Evolutionary conservation across 2,888 invertebrate genomes (phyloP).

Genomic region (Diloba caeruleocephala): DNA sequence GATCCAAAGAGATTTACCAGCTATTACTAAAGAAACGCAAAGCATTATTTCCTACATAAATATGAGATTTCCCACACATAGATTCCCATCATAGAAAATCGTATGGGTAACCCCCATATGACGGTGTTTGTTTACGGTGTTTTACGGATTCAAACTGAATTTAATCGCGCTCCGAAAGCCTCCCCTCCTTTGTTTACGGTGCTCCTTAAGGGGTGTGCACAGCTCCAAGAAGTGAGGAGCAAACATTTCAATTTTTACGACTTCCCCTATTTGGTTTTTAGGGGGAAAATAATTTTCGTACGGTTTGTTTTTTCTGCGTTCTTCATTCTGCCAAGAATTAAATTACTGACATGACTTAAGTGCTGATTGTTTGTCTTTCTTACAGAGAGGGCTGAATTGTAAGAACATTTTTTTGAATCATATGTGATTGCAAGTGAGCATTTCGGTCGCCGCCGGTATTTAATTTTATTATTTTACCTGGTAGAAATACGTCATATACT

Average conservation of each 20-base stretch:
- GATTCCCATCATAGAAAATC: conserved; percentile 11
- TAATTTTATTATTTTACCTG: no score
- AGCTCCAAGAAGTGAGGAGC: conserved; percentile 37
- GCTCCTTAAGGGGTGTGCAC: conserved; percentile 20
- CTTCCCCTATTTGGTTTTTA: conserved; percentile 35
- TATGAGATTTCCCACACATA: conserved; percentile 11
- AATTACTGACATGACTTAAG: conserved; percentile 30
- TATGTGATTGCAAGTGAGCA: no score
- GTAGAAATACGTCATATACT: no score
- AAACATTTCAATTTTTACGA: conserved; percentile 48
- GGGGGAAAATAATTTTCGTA: conserved; percentile 18
- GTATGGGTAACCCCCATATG: conserved; percentile 11
- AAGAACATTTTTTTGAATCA: no score
- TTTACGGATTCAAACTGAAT: conserved; percentile 45
- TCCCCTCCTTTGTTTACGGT: conserved; percentile 35
- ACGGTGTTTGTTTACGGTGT: conserved; percentile 36
- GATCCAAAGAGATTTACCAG: no score
- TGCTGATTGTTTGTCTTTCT: conserved; percentile 22
- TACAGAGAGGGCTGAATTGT: background rate
- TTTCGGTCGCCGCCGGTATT: no score
- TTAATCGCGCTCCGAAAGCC: conserved; percentile 31
- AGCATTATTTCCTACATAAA: conserved; percentile 11
- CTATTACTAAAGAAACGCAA: conserved; percentile 11
- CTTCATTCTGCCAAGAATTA: conserved; percentile 26
- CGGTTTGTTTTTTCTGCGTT: conserved; percentile 25